A percentile compares a stretch with the other conserved stretches of the same genome.
phyloP scores from a whole-genome alignment of 2,888 invertebrate genomes.

The Eurytoma adleriae region DNA sequence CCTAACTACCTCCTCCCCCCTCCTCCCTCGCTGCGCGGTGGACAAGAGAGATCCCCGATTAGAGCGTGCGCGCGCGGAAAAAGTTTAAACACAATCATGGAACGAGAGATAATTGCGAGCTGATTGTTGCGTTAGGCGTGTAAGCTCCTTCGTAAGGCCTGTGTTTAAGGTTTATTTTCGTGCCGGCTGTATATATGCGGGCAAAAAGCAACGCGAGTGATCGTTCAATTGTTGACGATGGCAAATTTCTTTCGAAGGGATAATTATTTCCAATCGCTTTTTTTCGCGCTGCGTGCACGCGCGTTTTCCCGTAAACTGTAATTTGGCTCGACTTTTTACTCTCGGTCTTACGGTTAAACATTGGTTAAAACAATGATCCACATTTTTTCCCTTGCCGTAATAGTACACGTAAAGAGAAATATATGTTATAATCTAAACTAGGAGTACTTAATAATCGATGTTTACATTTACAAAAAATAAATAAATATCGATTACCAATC shows the following conservation, averaged over 20 bases:
- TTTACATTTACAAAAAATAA: too few relatives aligned
- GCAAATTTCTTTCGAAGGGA: background rate
- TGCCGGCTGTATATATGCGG: background rate
- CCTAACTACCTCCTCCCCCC: slow-evolving; percentile 14
- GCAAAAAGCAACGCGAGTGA: slow-evolving; percentile 9
- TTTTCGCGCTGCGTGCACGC: slow-evolving; percentile 2
- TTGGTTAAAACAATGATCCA: background rate
- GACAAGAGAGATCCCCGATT: slow-evolving; percentile 47
- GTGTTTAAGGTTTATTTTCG: slow-evolving; percentile 36
- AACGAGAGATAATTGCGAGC: slow-evolving; percentile 47
- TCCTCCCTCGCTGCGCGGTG: background rate
- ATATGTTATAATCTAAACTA: too few relatives aligned
- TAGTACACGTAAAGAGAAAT: background rate
- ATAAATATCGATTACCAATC: too few relatives aligned
- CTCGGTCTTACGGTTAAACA: too few relatives aligned
- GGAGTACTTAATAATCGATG: too few relatives aligned
- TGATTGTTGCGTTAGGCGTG: slow-evolving; percentile 45
- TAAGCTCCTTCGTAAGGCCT: slow-evolving; percentile 24
- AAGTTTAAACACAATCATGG: slow-evolving; percentile 48
- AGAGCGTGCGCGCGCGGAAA: slow-evolving; percentile 8
- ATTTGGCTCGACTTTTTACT: background rate
- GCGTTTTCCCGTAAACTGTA: background rate
- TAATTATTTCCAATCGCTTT: slow-evolving; percentile 15
- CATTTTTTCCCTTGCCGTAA: background rate
- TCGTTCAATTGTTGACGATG: slow-evolving; percentile 39